Evolutionary conservation across 2,113 vertebrate genomes (phyloP).

Genomic region (Pogona vitticeps): DNA sequence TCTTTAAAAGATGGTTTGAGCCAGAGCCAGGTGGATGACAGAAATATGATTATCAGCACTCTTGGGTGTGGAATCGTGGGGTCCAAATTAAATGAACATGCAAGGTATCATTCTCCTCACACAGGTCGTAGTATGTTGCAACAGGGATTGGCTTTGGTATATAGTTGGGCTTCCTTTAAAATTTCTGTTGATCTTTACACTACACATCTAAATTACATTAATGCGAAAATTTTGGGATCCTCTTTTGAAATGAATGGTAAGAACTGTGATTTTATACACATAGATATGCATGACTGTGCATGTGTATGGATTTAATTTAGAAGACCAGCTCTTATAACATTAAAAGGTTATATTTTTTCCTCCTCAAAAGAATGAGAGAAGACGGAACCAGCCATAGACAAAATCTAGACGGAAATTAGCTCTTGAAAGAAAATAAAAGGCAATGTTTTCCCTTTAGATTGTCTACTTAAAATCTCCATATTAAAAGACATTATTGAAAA

Average conservation of each 20-base stretch:
- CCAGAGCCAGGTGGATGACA: too few relatives aligned
- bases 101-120: not conserved
- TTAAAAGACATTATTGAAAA: slow-evolving; percentile 51
- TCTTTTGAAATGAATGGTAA: not conserved
- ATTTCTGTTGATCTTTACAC: not conserved
- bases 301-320: not conserved
- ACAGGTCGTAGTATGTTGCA: not conserved
- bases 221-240: not conserved
- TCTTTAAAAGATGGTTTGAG: too few relatives aligned
- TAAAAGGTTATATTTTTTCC: slow-evolving; percentile 67
- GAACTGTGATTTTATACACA: not conserved
- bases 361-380: slow-evolving; percentile 56
- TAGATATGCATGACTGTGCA: not conserved
- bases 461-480: slow-evolving; percentile 57
- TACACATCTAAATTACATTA: not conserved
- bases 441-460: slow-evolving; percentile 53
- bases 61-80: not conserved
- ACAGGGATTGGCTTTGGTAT: not conserved
- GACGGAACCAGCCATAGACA: slow-evolving; percentile 50
- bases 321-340: slow-evolving; percentile 75
- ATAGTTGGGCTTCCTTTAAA: not conserved
- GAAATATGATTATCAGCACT: too few relatives aligned
- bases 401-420: slow-evolving; percentile 58
- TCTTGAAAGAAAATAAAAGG: slow-evolving; percentile 43
- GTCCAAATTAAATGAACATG: not conserved